phyloP scores from a whole-genome alignment of 2,888 invertebrate genomes.

The Heliconius ismenius region DNA sequence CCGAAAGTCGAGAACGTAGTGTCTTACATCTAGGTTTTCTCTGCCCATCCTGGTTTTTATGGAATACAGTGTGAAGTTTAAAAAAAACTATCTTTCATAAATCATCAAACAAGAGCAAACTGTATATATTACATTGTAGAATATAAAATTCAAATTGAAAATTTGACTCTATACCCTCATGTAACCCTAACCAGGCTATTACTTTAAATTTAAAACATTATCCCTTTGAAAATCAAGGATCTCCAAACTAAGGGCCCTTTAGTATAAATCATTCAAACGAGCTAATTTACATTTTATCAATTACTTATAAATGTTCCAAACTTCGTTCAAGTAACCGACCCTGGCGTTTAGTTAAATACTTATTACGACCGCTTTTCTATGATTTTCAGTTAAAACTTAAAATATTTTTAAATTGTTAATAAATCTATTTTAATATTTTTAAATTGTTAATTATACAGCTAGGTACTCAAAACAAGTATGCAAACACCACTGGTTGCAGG shows the following conservation, averaged over 20 bases:
- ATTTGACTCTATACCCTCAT: neutral
- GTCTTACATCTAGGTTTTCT: no score
- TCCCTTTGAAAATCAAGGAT: constrained; percentile 30
- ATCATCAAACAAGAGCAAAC: neutral
- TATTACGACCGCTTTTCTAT: neutral
- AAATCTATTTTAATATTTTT: neutral
- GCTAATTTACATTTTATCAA: constrained; percentile 40
- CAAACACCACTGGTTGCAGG: no score
- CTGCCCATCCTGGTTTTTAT: no score
- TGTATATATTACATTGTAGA: neutral
- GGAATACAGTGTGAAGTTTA: neutral
- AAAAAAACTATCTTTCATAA: neutral
- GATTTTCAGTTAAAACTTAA: neutral
- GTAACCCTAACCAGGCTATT: constrained; percentile 3
- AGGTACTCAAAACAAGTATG: no score
- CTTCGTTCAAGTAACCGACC: constrained; percentile 8
- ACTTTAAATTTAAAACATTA: constrained; percentile 34
- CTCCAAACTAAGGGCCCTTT: constrained; percentile 19
- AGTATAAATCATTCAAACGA: constrained; percentile 34
- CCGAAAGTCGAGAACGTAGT: no score
- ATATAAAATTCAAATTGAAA: neutral
- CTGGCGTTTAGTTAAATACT: constrained; percentile 8
- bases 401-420: neutral
- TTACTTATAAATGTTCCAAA: constrained; percentile 23
- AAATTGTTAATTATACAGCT: no score